Evolutionary conservation across 1,140 invertebrate species (phyloP).

Genomic region (Drosophila cardini): DNA sequence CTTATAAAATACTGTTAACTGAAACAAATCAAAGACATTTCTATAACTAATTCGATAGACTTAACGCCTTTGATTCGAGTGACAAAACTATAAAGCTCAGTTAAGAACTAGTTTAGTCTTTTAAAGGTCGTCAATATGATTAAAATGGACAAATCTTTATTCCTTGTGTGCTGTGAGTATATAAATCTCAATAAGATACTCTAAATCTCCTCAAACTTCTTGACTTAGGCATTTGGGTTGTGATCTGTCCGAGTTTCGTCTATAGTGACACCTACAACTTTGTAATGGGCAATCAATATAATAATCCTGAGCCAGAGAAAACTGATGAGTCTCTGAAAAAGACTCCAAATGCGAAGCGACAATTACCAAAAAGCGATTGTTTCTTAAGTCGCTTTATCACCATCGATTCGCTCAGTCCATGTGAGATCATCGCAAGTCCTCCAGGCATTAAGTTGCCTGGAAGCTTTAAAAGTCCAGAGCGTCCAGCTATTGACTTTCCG

Average conservation of each 20-base stretch:
- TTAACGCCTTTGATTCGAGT: not conserved
- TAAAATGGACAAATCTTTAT: not conserved
- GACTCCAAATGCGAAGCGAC: not conserved
- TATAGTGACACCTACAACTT: not conserved
- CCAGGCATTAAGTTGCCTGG: no score
- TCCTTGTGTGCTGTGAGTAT: constrained; percentile 7
- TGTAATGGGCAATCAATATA: not conserved
- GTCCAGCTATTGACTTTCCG: no score
- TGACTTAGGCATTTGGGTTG: not conserved
- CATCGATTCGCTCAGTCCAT: no score
- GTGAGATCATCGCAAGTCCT: no score
- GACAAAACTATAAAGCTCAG: constrained; percentile 4
- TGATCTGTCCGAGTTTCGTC: not conserved
- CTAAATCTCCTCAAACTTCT: not conserved
- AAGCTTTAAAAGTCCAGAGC: no score
- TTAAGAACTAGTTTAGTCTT: not conserved
- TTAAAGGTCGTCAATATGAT: not conserved
- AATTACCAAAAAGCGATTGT: no score
- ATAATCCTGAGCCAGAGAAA: not conserved
- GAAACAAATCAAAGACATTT: not conserved
- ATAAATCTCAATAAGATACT: not conserved
- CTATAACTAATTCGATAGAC: not conserved
- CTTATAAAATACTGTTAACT: not conserved
- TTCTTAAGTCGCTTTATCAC: no score
- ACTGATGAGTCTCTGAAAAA: not conserved